These are phyloP conservation scores for Chelonus formosanus DNA, from an alignment of 2,888 invertebrate species.

Conservation along the genomic window DNA sequence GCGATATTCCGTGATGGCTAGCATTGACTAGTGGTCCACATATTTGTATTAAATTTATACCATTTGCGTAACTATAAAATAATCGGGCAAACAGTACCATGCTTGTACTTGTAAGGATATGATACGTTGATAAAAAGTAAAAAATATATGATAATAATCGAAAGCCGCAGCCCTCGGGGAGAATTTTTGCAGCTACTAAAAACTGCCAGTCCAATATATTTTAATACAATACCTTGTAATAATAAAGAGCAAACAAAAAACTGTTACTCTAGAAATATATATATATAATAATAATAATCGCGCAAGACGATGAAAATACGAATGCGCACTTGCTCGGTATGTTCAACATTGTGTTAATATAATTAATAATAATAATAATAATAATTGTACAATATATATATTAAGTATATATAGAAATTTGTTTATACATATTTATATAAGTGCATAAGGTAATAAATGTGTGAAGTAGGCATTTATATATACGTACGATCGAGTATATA, in stretches of 20 bases:
- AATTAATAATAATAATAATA: constrained; percentile 14
- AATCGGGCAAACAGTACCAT: constrained; percentile 34
- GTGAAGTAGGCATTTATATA: constrained; percentile 33
- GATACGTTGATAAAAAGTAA: constrained; percentile 35
- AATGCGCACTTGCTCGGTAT: constrained; percentile 30
- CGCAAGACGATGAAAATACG: constrained; percentile 34
- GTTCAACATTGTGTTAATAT: constrained; percentile 20
- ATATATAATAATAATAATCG: constrained; percentile 29
- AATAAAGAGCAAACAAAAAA: constrained; percentile 30
- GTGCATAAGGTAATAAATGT: not conserved
- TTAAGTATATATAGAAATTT: no score
- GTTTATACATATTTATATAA: no score
- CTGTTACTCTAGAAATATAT: constrained; percentile 21
- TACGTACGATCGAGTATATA: constrained; percentile 36
- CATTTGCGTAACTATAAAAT: constrained; percentile 34
- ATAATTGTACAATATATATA: constrained; percentile 35
- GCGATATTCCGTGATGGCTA: constrained; percentile 7
- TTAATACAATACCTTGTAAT: constrained; percentile 26
- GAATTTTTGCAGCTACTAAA: constrained; percentile 32
- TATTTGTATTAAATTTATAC: constrained; percentile 23
- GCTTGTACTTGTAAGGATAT: constrained; percentile 30
- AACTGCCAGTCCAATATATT: constrained; percentile 25
- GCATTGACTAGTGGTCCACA: constrained; percentile 21
- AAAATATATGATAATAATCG: constrained; percentile 31
- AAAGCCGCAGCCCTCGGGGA: constrained; percentile 34